phyloP scores from a whole-genome alignment of 2,113 vertebrate species.

The Geococcyx californianus region DNA sequence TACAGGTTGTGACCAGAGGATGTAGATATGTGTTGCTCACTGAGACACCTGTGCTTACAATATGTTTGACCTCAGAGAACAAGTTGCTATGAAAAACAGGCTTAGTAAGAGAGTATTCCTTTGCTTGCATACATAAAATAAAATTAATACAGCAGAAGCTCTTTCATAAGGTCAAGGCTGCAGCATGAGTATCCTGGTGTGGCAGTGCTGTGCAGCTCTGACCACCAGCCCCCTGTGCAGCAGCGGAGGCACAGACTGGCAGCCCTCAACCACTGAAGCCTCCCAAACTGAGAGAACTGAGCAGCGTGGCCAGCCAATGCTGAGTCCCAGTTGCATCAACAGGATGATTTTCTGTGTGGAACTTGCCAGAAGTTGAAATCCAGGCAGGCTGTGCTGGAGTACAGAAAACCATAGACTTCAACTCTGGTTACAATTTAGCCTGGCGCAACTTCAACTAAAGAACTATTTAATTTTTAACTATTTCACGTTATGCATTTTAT shows the following conservation, averaged over 20 bases:
- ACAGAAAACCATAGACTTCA: neutral
- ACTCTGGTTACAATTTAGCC: neutral
- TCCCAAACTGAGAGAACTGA: neutral
- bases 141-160: neutral
- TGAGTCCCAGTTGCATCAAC: fast-evolving
- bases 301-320: neutral
- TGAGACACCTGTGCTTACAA: neutral
- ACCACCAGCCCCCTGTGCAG: no score
- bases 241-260: neutral
- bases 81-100: neutral
- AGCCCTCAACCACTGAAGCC: neutral
- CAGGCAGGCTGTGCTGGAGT: neutral
- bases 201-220: fast-evolving
- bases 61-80: neutral
- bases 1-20: neutral
- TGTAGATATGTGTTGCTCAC: neutral
- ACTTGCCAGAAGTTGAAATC: neutral
- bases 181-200: fast-evolving
- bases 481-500: neutral
- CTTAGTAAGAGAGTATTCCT: neutral
- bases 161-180: neutral
- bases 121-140: neutral
- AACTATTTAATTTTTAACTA: neutral
- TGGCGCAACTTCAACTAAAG: neutral
- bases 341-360: neutral